Evolutionary conservation across 2,888 invertebrate species (phyloP).

Genomic region (Epirrhoe tristata): DNA sequence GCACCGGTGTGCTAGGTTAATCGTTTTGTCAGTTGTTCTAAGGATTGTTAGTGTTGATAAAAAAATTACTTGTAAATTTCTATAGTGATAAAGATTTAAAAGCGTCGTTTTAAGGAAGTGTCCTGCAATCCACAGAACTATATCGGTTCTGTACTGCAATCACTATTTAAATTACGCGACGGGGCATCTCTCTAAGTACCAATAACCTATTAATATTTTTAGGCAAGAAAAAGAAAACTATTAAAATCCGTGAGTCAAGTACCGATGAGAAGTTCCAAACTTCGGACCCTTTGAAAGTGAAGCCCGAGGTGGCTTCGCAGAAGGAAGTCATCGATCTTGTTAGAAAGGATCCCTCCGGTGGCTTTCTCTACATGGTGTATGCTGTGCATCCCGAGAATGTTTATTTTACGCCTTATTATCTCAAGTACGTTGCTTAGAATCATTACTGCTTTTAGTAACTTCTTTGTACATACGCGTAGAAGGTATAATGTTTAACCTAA

Average conservation of each 20-base stretch:
- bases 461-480: too few species aligned
- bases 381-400: constrained; percentile 90
- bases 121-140: too few species aligned
- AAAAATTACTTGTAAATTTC: too few species aligned
- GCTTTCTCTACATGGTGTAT: constrained; percentile 92
- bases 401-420: constrained; percentile 90
- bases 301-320: constrained; percentile 75
- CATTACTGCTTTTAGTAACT: neutral
- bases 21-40: too few species aligned
- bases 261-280: constrained; percentile 45
- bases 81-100: too few species aligned
- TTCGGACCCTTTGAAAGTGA: constrained; percentile 71
- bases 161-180: too few species aligned
- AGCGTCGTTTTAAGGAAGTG: too few species aligned
- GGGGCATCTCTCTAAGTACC: neutral
- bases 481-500: too few species aligned
- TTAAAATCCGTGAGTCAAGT: constrained; percentile 55
- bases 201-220: neutral
- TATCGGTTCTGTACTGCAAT: too few species aligned
- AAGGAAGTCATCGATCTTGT: constrained; percentile 80
- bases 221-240: constrained; percentile 59
- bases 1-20: too few species aligned
- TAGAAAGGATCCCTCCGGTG: constrained; percentile 82
- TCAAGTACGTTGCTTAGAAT: constrained; percentile 82
- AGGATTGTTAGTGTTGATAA: too few species aligned